These are phyloP conservation scores for Ashinkailepas kermadecensis DNA, from an alignment of 2,888 invertebrate species.

Conservation along the genomic window DNA sequence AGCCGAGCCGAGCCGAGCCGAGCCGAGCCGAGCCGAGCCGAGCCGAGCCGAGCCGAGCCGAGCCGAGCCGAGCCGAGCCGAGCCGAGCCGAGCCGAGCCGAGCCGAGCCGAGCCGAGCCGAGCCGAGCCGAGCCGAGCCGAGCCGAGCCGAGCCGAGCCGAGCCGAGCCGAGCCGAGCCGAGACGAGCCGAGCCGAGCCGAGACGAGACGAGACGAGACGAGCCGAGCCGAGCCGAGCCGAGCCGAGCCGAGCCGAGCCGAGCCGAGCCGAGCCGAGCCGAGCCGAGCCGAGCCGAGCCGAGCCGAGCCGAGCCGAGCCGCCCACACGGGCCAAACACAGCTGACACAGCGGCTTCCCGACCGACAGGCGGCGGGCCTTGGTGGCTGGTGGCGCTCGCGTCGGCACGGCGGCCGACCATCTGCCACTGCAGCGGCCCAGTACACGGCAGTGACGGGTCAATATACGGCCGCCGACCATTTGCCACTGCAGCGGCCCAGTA, in stretches of 20 bases:
- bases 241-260: background rate
- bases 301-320: background rate
- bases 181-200: background rate
- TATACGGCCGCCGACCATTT: no score
- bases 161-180: conserved; percentile 1
- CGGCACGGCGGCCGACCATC: no score
- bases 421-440: no score
- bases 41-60: background rate
- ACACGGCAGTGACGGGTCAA: no score
- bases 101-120: background rate
- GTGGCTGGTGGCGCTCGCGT: no score
- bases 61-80: background rate
- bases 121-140: background rate
- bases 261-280: background rate
- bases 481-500: no score
- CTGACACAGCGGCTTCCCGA: no score
- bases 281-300: background rate
- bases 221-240: background rate
- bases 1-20: background rate
- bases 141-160: background rate
- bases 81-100: background rate
- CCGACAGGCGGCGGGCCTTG: no score
- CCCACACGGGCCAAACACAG: no score
- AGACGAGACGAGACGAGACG: background rate
- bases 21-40: background rate